Evolutionary conservation across 2,888 invertebrate genomes (phyloP), one percentile per base, ranked within the genome.

Genomic region (Mythimna impura): DNA sequence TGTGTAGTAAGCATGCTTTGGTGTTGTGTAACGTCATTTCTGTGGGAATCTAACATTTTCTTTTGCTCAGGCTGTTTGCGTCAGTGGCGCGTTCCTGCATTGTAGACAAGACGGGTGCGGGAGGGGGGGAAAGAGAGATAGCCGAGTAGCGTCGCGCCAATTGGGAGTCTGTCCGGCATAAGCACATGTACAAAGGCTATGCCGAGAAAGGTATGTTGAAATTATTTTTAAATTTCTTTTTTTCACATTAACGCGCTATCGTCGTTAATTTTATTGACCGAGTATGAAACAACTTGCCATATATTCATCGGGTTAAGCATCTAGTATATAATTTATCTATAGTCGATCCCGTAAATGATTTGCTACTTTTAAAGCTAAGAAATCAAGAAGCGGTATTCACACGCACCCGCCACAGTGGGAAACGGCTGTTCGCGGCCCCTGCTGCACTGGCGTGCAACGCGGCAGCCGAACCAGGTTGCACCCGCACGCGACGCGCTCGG

Each of bases 31-130:
- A 72, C 73, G 40, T 40, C 55, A 82, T 10, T 82, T 79, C 79
- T 67, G 52, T 78, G 58, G 66, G 64, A 78, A 72, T 40, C 73
- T 79, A 82, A 79, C 47, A 61, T 72, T 10, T 80, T 36, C 52
- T 71, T 79, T 63, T 80, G 70, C 60, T 65, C 93, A 99, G 99
- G 92, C 97, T 99, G 90, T 99, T 99, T 94, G 99, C 99, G 91
- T 99, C 99, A 3, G 99, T 99, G 82, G 99, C 99, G 34, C 97
- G 99, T 80, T 99, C 99, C 0, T 99, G 99, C 95, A 98, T 99
- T 97, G 98, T 98, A 57, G 98, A 98, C 90, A 98, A 98, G 94
- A 97, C 98, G 87, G 97, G 91, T 74, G 92, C 97, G 96, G 93
- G 95, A 95, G 94, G 93, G 83, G 97, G 97, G 70, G 98, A 97